These are phyloP conservation scores for Uria aalge DNA, from an alignment of 2,113 vertebrate genomes.

Conservation along the genomic window DNA sequence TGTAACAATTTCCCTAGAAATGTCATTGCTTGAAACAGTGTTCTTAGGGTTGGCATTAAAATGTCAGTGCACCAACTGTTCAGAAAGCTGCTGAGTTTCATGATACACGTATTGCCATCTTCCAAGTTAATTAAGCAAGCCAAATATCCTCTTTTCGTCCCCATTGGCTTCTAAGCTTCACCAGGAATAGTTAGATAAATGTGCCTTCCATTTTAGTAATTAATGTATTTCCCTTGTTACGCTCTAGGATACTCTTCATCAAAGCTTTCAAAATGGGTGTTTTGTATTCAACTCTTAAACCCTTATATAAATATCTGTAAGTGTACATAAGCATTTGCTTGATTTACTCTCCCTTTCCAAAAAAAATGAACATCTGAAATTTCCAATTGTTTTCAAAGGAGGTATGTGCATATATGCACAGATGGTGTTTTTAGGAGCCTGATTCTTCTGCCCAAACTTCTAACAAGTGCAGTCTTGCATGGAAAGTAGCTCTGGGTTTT, in stretches of 20 bases:
- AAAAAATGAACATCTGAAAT: background rate
- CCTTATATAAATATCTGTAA: background rate
- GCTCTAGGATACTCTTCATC: background rate
- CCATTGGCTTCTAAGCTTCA: background rate
- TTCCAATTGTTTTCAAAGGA: background rate
- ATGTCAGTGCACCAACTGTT: constrained; percentile 26
- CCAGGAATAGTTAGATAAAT: background rate
- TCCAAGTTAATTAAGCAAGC: background rate
- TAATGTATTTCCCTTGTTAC: background rate
- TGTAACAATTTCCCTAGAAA: background rate
- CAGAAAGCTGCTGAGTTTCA: constrained; percentile 4
- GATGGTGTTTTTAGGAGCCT: constrained; percentile 19
- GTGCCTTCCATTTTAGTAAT: background rate
- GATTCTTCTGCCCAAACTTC: constrained; percentile 12
- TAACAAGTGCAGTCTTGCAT: background rate
- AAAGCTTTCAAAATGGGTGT: background rate
- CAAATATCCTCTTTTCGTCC: background rate
- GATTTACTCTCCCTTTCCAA: background rate
- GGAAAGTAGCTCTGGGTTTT: background rate
- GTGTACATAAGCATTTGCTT: background rate
- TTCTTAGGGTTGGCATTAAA: constrained; percentile 25
- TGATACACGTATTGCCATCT: background rate
- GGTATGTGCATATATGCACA: background rate
- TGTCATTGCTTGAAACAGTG: background rate
- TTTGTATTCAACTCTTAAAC: background rate